Base-by-base conservation (phyloP, 1,140 invertebrate species). In the Caenorhabditis remanei region DNA sequence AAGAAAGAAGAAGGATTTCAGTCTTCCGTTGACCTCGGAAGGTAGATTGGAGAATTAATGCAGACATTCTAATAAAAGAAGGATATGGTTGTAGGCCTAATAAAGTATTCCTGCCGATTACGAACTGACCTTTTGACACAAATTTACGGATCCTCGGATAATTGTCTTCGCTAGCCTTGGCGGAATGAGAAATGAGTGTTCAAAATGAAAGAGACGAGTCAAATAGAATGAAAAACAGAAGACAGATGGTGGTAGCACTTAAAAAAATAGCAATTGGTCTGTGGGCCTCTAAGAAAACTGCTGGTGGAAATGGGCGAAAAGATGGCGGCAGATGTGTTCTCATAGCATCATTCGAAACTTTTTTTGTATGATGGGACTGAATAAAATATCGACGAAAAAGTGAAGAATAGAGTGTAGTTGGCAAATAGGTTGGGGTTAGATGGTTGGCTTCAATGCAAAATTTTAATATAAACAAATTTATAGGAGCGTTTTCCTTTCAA, bases 211-310 rank as follows among this genome's bases (percentile, higher is more conserved):
- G 21, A 50, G 67, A 79, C n/a, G 11, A 50, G 71, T 11, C 13
- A 40, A 46, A 41, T 4, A n/a, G 41, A 46, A 46, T 11, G 24
- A 19, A 50, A 79, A 79, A 79, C 46, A 48, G 46, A 79, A n/a
- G 46, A 24, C 71, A 79, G 71, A 79, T 79, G 71, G 71, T 50
- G 53, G 14, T 79, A 71, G 65, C 41, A 79, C 71, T 79, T 79
- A 24, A 50, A 50, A 32, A 63, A 50, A 79, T 50, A 50, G 46
- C 43, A 79, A 79, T 79, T 79, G 71, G 71, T 71, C 65, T 71
- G 61, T 6, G 19, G 24, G 46, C 24, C 71, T 48, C 71, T 79
- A 43, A 79, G 71, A 79, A 79, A 79, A 79, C 71, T 79, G 40
- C 43, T 79, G 46, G 71, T 16, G 71, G 41, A 32, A 71, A 71